Evolutionary conservation across 2,888 invertebrate species (phyloP), one percentile per base, ranked within the genome.

Genomic region (Spodoptera exigua): DNA sequence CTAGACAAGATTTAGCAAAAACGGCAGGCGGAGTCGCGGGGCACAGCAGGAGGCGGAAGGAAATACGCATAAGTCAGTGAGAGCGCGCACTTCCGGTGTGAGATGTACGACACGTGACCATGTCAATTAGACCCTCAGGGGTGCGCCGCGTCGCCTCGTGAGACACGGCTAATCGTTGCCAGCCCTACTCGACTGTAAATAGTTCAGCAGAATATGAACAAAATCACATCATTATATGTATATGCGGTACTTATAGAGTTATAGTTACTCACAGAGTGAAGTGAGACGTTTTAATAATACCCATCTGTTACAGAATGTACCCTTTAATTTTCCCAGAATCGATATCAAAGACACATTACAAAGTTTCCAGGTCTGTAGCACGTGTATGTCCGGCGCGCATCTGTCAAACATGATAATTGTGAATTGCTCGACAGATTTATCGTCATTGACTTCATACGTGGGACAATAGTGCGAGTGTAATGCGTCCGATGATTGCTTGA

Each of bases 51-150:
- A 51, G 45, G 79, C 88, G 89, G 90, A 90, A 88, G 90, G 90
- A 89, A 86, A 63, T 77, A 74, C 82, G 76, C 87, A 87, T 90
- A 88, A 88, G 89, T 90, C 90, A 89, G 87, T 76, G 82, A 76
- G 82, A 79, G 82, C 80, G 83, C 82, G 73, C 54, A 53, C 81
- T 83, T 87, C 87, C 85, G 82, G 74, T 60, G 72, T 62, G 64
- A 55, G 76, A 75, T 65, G 77, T 69, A 61, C 66, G 71, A 67
- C 87, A 85, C 87, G 87, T 84, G 85, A 73, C 87, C 80, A 48
- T 66, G 75, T 62, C 87, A 86, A 89, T 89, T 87, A 77, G 64
- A 57, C 48, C 36, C 17, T 47, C 69, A 36, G 63, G 66, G 70
- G 63, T 47, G 47, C 41, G 46, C 40, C 37, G 44, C 36, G 53